Conservation (phyloP, 2,888 invertebrate genomes). For the Himalopsyche kuldschensis region DNA sequence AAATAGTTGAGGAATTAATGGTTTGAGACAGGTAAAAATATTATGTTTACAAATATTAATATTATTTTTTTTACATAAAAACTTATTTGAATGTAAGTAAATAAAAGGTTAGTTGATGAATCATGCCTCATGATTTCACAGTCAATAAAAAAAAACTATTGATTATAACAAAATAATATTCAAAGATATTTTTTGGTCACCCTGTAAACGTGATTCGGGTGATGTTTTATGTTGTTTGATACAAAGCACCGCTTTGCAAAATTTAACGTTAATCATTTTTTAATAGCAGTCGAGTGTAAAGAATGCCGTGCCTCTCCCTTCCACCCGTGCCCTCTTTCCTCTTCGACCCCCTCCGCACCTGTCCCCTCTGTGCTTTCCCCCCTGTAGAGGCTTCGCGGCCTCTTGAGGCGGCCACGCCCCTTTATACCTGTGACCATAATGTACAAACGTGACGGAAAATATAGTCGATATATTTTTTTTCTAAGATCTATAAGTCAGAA, state of each 20-base stretch:
- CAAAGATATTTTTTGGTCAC: not conserved
- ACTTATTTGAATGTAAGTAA: no score
- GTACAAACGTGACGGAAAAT: not conserved
- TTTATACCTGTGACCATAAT: not conserved
- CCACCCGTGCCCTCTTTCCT: not conserved
- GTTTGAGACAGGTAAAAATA: no score
- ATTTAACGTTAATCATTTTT: conserved; percentile 39
- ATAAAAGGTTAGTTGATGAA: no score
- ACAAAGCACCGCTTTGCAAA: conserved; percentile 37
- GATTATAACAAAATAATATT: not conserved
- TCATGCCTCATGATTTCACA: no score
- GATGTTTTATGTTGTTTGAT: conserved; percentile 28
- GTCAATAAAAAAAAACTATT: not conserved
- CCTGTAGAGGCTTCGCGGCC: not conserved
- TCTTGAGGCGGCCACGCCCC: conserved; percentile 21
- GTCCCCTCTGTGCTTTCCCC: not conserved
- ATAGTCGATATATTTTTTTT: not conserved
- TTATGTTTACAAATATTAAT: no score
- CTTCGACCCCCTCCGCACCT: not conserved
- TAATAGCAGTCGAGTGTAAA: conserved; percentile 36
- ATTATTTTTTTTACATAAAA: no score
- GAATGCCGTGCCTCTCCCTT: conserved; percentile 7
- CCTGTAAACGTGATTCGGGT: conserved; percentile 19
- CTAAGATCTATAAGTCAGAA: no score
- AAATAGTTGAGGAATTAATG: no score